Evolutionary conservation across 1,140 invertebrate species (phyloP), one percentile per base, ranked within the genome.

Genomic region (Hyles euphorbiae): DNA sequence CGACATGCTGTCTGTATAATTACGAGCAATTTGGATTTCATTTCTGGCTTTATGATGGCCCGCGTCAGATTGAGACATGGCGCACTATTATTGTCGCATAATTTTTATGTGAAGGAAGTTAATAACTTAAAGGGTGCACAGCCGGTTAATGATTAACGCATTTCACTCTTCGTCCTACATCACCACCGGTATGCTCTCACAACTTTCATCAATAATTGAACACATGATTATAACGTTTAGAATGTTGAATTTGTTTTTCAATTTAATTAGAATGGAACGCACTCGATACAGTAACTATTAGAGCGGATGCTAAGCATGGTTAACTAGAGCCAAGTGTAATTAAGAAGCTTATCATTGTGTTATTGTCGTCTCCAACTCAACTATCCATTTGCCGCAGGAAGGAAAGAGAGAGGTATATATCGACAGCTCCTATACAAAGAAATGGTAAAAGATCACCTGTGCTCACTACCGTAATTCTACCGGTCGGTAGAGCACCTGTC

Each of bases 391-490:
- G 51, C 55, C 58, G 65, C 61, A 43, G 60, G 72, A 56, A 6
- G 72, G 74, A 88, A 69, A 72, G 82, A 78, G 88, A 83, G 52
- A 70, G 65, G 53, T 78, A 76, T 84, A 88, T 57, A 82, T 86
- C 85, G 76, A 78, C 81, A 83, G 79, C 78, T 85, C 65, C 76
- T 65, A 68, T 76, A 45, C 57, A 63, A 76, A 76, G 76, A 81
- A 83, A 81, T 84, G 75, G 78, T 87, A 78, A 86, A 90, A 88
- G 88, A 87, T 89, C 88, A 88, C 84, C 84, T 88, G 85, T 89
- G 88, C 83, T 89, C 82, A 89, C 88, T 89, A 89, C 86, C 79
- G 88, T 87, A 88, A 90, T 88, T 87, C 78, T 80, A 80, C 80
- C 76, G 70, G 73, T 75, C 80, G 76, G 78, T 86, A 84, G 76